Evolutionary conservation across 2,113 vertebrate genomes (phyloP).

Genomic region (Alethe diademata): DNA sequence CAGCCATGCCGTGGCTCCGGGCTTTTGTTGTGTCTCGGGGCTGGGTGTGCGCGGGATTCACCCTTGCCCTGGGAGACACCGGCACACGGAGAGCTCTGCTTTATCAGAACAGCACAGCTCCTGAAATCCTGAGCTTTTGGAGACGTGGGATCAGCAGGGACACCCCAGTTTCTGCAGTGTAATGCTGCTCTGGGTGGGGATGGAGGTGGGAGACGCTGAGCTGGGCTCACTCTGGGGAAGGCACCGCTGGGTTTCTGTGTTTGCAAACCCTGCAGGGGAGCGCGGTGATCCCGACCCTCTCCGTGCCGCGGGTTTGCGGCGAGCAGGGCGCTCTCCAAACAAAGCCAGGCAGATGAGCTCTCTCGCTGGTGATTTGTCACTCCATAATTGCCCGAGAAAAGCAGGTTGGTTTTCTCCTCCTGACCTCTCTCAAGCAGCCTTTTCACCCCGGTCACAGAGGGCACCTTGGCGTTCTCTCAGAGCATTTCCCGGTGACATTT

Average conservation of each 20-base stretch:
- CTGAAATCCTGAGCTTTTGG: neutral
- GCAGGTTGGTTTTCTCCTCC: constrained; percentile 35
- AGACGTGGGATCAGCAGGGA: fast-evolving
- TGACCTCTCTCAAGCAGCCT: constrained; percentile 22
- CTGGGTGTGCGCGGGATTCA: neutral
- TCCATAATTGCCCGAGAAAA: constrained; percentile 41
- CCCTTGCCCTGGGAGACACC: neutral
- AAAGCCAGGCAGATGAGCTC: constrained; percentile 32
- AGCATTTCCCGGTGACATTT: neutral
- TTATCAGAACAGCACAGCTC: neutral
- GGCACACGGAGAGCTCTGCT: neutral
- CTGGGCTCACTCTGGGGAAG: fast-evolving
- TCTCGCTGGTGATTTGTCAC: constrained; percentile 38
- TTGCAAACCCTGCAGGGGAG: neutral
- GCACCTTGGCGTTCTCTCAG: neutral
- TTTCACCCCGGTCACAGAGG: neutral
- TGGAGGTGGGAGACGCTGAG: neutral
- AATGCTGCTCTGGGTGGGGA: neutral
- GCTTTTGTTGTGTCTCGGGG: constrained; percentile 11
- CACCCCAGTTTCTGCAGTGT: neutral
- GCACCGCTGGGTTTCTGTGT: neutral
- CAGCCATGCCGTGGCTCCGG: neutral
- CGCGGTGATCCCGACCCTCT: neutral
- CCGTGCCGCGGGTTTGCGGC: neutral
- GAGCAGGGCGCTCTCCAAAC: constrained; percentile 5